Conservation (phyloP, 2,113 vertebrate genomes). For the Neotragus pygmaeus region DNA sequence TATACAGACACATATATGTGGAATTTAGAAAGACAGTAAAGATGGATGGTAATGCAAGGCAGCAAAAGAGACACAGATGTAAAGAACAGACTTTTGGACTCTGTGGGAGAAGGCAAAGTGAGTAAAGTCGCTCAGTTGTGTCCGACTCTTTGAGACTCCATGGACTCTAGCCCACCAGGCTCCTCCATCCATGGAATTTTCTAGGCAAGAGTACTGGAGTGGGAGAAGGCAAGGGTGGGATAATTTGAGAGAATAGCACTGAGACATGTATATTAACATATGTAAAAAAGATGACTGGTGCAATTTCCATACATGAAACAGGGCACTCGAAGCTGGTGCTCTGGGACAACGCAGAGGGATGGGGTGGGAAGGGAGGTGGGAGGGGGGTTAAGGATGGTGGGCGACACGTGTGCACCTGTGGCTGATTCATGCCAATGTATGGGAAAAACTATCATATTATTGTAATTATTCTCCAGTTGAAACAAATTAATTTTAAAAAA, state of each 20-base stretch:
- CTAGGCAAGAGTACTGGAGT: too few relatives aligned
- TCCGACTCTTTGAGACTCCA: too few relatives aligned
- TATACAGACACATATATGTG: too few relatives aligned
- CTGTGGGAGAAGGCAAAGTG: background rate
- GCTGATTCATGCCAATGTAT: background rate
- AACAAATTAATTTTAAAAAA: background rate
- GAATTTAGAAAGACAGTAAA: too few relatives aligned
- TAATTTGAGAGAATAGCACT: background rate
- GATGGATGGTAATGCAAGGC: too few relatives aligned
- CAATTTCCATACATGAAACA: background rate
- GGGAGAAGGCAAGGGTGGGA: background rate
- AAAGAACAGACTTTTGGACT: background rate
- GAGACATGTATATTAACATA: background rate
- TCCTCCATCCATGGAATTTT: too few relatives aligned
- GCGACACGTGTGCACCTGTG: background rate
- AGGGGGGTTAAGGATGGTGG: background rate
- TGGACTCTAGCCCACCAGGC: too few relatives aligned
- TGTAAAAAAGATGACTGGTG: background rate
- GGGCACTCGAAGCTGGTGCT: background rate
- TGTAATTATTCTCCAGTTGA: background rate
- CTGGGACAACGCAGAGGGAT: background rate
- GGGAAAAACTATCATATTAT: background rate
- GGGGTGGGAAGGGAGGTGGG: background rate
- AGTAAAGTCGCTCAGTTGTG: too few relatives aligned
- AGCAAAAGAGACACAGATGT: background rate